A percentile compares a stretch with the other conserved stretches of the same genome.
phyloP scores from a whole-genome alignment of 2,113 vertebrate species.

The Acanthisitta chloris region DNA sequence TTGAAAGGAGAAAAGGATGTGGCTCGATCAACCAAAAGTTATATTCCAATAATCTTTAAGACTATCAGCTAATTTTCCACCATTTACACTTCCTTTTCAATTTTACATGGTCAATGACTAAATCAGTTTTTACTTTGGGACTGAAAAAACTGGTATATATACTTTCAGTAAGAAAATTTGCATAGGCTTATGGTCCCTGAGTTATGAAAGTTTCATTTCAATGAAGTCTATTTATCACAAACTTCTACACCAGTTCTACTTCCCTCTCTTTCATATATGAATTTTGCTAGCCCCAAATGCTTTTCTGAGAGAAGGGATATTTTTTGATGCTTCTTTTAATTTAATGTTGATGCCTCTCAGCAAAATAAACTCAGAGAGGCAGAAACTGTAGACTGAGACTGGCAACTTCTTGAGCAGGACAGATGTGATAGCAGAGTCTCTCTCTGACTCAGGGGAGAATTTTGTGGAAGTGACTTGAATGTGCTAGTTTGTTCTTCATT shows the following conservation, averaged over 20 bases:
- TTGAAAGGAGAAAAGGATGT: neutral
- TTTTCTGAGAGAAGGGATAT: neutral
- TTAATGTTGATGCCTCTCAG: neutral
- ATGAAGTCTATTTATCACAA: neutral
- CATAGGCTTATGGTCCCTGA: neutral
- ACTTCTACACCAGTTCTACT: neutral
- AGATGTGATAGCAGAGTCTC: neutral
- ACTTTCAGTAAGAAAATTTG: neutral
- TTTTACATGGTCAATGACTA: neutral
- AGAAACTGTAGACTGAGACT: neutral
- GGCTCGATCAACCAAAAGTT: neutral
- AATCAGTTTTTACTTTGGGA: neutral
- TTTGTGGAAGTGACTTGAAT: neutral
- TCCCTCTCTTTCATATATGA: neutral
- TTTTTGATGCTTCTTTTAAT: neutral
- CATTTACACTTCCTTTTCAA: neutral
- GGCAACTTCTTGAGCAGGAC: neutral
- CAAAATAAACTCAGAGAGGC: neutral
- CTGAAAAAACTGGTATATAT: neutral
- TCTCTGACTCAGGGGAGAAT: neutral
- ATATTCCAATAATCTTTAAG: neutral
- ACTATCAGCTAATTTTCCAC: neutral
- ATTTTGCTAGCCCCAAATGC: neutral
- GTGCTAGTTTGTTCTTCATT: neutral
- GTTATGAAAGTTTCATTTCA: neutral